These are phyloP conservation scores for Synergus itoensis DNA, from an alignment of 2,888 invertebrate genomes.

Conservation along the genomic window DNA sequence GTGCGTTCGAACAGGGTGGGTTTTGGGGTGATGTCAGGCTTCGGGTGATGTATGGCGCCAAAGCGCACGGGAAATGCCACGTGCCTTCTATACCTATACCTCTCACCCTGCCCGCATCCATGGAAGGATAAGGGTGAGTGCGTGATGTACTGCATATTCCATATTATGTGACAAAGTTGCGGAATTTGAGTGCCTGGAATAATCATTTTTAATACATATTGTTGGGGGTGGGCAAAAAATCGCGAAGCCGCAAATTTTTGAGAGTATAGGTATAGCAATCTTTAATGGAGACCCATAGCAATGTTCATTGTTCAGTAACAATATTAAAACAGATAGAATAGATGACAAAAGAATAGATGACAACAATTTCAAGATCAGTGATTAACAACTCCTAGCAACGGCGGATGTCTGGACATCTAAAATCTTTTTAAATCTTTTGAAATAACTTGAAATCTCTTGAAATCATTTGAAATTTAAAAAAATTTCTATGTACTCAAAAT, in stretches of 20 bases:
- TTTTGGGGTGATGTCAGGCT: conserved; percentile 69
- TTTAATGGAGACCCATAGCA: neutral
- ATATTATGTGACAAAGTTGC: conserved; percentile 4
- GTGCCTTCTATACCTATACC: conserved; percentile 57
- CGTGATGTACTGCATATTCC: conserved; percentile 6
- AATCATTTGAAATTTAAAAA: no score
- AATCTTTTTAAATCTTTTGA: no score
- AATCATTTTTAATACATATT: neutral
- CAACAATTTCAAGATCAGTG: no score
- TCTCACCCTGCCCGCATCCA: conserved; percentile 10
- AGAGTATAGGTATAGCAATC: neutral
- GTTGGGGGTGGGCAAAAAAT: neutral
- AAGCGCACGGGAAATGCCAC: conserved; percentile 71
- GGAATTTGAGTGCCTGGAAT: neutral
- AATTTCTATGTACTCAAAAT: no score
- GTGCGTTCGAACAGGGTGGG: conserved; percentile 58
- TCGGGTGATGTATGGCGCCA: conserved; percentile 70
- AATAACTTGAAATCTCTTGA: no score
- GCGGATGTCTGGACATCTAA: no score
- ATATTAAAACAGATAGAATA: no score
- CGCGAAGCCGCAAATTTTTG: neutral
- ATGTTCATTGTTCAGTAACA: no score
- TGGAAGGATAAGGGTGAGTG: neutral
- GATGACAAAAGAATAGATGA: no score
- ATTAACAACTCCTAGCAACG: no score